These are phyloP conservation scores for Apantesis nais DNA, from an alignment of 2,888 invertebrate species.

Conservation along the genomic window DNA sequence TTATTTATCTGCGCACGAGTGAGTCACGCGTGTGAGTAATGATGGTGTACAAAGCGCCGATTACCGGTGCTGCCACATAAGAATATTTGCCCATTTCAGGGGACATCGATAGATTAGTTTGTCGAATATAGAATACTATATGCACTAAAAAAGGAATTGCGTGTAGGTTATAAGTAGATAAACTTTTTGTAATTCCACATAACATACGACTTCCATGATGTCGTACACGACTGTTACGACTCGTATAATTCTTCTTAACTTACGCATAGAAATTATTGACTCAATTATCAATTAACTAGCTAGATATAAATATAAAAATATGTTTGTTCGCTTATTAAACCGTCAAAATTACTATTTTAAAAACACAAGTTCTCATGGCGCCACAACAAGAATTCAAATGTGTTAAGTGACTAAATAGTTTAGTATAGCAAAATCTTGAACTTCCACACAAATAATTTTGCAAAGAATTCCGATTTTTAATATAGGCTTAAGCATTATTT, in stretches of 20 bases:
- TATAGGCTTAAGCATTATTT: not conserved
- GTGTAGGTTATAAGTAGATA: not conserved
- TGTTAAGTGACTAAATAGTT: no score
- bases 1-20: constrained; percentile 61
- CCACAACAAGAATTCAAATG: no score
- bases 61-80: constrained; percentile 39
- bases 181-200: not conserved
- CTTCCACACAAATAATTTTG: no score
- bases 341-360: no score
- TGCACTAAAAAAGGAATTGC: not conserved
- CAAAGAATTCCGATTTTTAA: no score
- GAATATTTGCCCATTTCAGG: constrained; percentile 43
- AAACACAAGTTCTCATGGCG: no score
- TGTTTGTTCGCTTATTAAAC: no score
- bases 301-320: no score
- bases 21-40: constrained; percentile 74
- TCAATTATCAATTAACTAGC: not conserved
- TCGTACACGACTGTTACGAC: not conserved
- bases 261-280: not conserved
- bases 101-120: constrained; percentile 40
- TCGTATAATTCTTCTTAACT: not conserved
- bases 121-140: not conserved
- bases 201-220: no score
- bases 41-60: constrained; percentile 43
- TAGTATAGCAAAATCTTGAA: no score